These are phyloP conservation scores for Mus caroli DNA, from an alignment of 2,797 vertebrate genomes.

Conservation along the genomic window DNA sequence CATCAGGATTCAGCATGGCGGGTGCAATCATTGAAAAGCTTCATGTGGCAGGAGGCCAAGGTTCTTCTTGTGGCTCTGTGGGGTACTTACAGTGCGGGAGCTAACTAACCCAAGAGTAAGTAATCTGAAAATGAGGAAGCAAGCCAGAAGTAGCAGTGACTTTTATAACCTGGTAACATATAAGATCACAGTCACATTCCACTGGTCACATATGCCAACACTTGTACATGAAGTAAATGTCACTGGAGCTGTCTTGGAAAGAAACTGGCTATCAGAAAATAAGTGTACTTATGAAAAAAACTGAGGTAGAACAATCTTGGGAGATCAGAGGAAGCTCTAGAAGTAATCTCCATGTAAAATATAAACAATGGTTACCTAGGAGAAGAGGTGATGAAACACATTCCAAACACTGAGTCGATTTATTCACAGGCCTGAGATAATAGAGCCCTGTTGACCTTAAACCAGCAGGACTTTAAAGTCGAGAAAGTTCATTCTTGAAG, in stretches of 20 bases:
- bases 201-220: background rate
- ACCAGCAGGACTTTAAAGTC: background rate
- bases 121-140: background rate
- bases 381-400: background rate
- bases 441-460: background rate
- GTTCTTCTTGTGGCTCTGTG: background rate
- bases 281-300: background rate
- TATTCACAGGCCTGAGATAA: background rate
- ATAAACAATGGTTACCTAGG: background rate
- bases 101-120: background rate
- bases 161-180: background rate
- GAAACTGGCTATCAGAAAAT: background rate
- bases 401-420: background rate
- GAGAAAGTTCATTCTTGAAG: background rate
- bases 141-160: background rate
- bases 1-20: background rate
- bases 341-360: background rate
- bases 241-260: background rate
- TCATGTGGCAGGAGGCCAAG: background rate
- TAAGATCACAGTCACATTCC: background rate
- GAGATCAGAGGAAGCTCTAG: background rate
- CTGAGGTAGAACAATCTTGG: background rate
- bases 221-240: background rate
- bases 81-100: background rate
- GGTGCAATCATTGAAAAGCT: background rate